Conservation (phyloP, 2,888 invertebrate genomes). For the Philereme vetulata region DNA sequence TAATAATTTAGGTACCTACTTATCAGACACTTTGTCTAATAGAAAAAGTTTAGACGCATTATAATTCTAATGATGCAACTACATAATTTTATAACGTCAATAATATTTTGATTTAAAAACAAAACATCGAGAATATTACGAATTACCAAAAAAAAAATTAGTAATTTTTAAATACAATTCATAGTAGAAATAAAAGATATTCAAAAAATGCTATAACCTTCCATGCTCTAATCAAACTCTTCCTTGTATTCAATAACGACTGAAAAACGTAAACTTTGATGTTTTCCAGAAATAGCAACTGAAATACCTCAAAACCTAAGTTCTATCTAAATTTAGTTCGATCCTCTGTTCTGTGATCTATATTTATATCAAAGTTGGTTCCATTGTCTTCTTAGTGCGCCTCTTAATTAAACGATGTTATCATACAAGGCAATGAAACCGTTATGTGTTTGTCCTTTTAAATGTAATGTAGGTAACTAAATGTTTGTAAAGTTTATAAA, state of each 20-base stretch:
- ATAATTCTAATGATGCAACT: conserved; percentile 5
- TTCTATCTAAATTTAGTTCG: conserved; percentile 30
- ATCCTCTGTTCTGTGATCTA: conserved; percentile 57
- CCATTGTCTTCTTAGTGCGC: conserved; percentile 2
- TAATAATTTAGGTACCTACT: background rate
- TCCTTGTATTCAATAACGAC: conserved; percentile 23
- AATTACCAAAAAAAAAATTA: conserved; percentile 40
- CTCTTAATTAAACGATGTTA: background rate
- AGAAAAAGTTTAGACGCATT: conserved; percentile 13
- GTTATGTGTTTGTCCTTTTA: conserved; percentile 17
- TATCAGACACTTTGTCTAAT: conserved; percentile 18
- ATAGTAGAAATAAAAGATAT: background rate
- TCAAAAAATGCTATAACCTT: conserved; percentile 10
- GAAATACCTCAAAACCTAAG: conserved; percentile 44
- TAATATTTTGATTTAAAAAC: conserved; percentile 22
- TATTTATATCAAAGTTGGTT: conserved; percentile 28
- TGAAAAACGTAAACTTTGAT: conserved; percentile 27
- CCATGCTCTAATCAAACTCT: conserved; percentile 10
- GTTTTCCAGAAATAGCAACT: conserved; percentile 46
- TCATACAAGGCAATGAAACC: conserved; percentile 7
- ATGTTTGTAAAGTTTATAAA: conserved; percentile 28
- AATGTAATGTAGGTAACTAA: conserved; percentile 16
- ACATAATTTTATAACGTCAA: background rate
- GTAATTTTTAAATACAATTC: conserved; percentile 8
- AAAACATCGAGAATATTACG: conserved; percentile 53